Evolutionary conservation across 1,140 invertebrate species (phyloP).

Genomic region (Heterodera carotae): DNA sequence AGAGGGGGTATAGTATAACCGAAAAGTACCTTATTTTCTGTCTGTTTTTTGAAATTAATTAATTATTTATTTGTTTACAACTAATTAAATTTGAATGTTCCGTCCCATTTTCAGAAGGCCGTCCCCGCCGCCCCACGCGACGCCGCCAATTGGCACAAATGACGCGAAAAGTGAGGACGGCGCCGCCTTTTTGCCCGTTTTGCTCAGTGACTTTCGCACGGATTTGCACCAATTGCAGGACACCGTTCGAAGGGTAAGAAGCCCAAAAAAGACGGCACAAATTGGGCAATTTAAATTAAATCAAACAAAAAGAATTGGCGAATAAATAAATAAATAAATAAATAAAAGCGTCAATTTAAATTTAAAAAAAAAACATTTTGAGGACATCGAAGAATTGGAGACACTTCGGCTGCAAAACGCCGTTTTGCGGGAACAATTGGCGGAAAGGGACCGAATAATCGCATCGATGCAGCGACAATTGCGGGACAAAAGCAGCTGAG

Average conservation of each 20-base stretch:
- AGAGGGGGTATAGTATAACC: too few species aligned
- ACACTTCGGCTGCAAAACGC: constrained; percentile 27
- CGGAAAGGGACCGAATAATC: constrained; percentile 29
- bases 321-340: too few species aligned
- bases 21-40: too few species aligned
- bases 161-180: constrained; percentile 16
- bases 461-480: constrained; percentile 24
- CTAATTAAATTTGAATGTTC: neutral
- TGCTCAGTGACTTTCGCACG: constrained; percentile 30
- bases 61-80: neutral
- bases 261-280: neutral
- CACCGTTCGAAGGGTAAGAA: constrained; percentile 15
- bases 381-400: constrained; percentile 33
- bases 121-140: neutral
- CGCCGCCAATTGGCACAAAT: neutral
- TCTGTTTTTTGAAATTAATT: neutral
- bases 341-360: too few species aligned
- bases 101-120: neutral
- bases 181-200: constrained; percentile 13
- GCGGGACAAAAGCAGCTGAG: neutral
- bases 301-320: constrained; percentile 8
- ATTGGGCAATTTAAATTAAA: too few species aligned
- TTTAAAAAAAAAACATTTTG: too few species aligned
- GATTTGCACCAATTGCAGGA: constrained; percentile 27
- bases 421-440: constrained; percentile 26